phyloP scores from a whole-genome alignment of 2,888 invertebrate species.

The Rugalucina vietnamica region DNA sequence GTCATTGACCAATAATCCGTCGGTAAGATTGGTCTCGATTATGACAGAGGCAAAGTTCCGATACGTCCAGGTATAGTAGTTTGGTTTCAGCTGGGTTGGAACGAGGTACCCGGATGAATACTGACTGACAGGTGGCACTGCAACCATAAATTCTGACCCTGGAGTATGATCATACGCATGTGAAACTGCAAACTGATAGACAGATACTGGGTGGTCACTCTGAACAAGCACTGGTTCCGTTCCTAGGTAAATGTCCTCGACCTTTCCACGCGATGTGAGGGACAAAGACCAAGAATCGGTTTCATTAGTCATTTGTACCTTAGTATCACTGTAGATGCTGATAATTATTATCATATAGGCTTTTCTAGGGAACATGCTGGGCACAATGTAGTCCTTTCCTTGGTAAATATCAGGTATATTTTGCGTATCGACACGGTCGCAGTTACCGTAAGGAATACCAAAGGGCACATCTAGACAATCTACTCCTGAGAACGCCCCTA shows the following conservation, averaged over 20 bases:
- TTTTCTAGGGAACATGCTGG: background rate
- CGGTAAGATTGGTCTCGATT: background rate
- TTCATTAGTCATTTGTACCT: background rate
- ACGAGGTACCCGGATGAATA: background rate
- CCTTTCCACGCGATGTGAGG: background rate
- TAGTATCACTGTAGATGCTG: background rate
- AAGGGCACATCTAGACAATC: background rate
- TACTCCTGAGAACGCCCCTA: background rate
- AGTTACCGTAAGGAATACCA: background rate
- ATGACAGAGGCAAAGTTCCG: background rate
- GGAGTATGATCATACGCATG: background rate
- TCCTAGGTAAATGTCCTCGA: background rate
- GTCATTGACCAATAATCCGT: background rate
- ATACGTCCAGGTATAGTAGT: background rate
- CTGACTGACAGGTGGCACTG: background rate
- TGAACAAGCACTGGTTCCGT: background rate
- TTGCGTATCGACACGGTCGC: background rate
- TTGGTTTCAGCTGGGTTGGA: background rate
- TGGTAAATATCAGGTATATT: background rate
- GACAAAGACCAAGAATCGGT: background rate
- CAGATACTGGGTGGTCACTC: background rate
- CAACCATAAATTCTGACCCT: background rate
- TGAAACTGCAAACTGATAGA: background rate
- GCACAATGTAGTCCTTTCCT: background rate
- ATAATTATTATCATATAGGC: background rate